Evolutionary conservation across 2,797 vertebrate genomes (phyloP), one percentile per base, ranked within the genome.

Genomic region (Pipistrellus kuhlii): DNA sequence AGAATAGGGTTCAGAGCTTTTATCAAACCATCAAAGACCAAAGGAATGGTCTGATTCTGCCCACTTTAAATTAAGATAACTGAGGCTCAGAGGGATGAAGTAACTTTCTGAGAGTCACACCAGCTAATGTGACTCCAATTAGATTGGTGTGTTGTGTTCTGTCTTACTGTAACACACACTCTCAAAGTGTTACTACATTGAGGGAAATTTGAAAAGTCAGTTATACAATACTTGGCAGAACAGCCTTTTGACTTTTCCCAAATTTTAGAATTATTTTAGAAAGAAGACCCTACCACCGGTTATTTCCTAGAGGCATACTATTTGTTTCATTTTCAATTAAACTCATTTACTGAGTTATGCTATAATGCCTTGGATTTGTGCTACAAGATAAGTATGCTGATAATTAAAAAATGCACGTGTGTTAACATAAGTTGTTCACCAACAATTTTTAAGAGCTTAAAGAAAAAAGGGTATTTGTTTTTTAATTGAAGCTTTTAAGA

Each of bases 251-350:
- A 9, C 27, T 76, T 94, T 88, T 41, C 57, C 25, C 13, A 90
- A 71, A 69, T 81, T 91, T 88, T 72, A 44, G 2, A 83, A 78
- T 89, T 76, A 48, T 83, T 92, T 87, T 77, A 84, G 72, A 85
- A 88, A 94, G n/a, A 78, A 75, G 46, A 23, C 1, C 6, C 32
- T 9, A 86, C 23, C 27, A 85, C 27, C 78, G 46, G 35, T 32
- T 78, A 83, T 76, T 81, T 94, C 44, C 53, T 84, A 90, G 53
- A 84, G 59, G 30, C 12, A 11, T 83, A 68, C 12, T 64, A 41
- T 73, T 84, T 76, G 21, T 82, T 92, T 90, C 41, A 27, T 68
- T 94, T 91, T 76, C 35, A 84, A 83, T 80, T 62, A 85, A 90
- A 76, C n/a, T 86, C 21, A 71, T 76, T 86, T 88, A 48, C 25